These are phyloP conservation scores for Pollenia angustigena DNA, from an alignment of 2,888 invertebrate species.

Conservation along the genomic window DNA sequence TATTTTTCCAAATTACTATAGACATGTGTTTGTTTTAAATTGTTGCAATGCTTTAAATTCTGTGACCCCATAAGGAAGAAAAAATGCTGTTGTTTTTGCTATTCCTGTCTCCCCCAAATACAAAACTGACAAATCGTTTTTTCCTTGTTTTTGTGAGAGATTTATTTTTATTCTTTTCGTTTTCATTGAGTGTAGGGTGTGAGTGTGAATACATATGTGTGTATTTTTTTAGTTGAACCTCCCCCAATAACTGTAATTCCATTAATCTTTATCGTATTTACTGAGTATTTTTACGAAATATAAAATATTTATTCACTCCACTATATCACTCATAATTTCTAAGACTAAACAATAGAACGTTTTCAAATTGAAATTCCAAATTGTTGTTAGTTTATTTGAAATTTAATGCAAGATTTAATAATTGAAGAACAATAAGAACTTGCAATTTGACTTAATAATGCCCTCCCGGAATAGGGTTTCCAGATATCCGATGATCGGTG, in stretches of 20 bases:
- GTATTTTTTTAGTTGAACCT: conserved; percentile 9
- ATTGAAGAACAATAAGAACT: too few relatives aligned
- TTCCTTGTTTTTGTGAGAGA: background rate
- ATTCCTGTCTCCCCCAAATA: background rate
- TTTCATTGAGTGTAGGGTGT: background rate
- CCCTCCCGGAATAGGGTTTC: too few relatives aligned
- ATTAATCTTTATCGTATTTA: conserved; percentile 7
- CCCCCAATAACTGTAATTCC: conserved; percentile 30
- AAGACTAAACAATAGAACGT: too few relatives aligned
- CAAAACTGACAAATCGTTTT: conserved; percentile 50
- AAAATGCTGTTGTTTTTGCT: background rate
- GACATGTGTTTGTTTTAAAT: conserved; percentile 56
- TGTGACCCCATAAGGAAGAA: conserved; percentile 55
- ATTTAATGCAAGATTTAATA: too few relatives aligned
- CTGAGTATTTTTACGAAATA: too few relatives aligned
- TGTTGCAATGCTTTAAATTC: conserved; percentile 58
- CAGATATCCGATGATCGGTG: too few relatives aligned
- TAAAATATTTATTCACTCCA: too few relatives aligned
- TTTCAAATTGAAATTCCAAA: too few relatives aligned
- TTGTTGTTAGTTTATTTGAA: too few relatives aligned
- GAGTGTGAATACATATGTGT: background rate
- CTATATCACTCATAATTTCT: too few relatives aligned
- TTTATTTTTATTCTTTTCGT: background rate
- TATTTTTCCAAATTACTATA: conserved; percentile 25
- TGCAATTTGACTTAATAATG: too few relatives aligned